Conservation (phyloP, 2,888 invertebrate genomes). For the Eilema griseolum region DNA sequence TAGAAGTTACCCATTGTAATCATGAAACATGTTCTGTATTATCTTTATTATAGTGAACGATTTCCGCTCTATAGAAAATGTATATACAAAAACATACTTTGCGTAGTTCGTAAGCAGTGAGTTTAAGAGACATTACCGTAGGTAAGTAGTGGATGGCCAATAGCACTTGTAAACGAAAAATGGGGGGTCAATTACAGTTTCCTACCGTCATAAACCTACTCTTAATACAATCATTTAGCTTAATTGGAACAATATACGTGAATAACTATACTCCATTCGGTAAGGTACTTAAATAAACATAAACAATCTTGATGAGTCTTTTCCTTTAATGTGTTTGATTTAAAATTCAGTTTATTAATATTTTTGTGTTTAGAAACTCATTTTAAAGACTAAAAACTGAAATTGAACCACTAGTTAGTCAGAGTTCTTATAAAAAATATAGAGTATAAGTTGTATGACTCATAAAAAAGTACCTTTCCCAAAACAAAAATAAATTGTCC, state of each 20-base stretch:
- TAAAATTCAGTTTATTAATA: no score
- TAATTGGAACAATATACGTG: background rate
- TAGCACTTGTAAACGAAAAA: background rate
- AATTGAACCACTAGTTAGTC: no score
- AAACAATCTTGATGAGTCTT: no score
- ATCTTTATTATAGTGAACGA: slow-evolving; percentile 17
- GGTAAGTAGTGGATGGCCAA: background rate
- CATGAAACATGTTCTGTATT: slow-evolving; percentile 19
- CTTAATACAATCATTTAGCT: background rate
- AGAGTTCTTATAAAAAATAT: no score
- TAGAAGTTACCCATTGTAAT: slow-evolving; percentile 27
- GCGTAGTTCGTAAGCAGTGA: background rate
- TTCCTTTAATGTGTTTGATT: no score
- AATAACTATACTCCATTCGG: no score
- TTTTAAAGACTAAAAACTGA: no score
- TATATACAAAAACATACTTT: background rate
- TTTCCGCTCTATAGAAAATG: slow-evolving; percentile 12
- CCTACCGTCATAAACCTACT: background rate
- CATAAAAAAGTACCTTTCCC: background rate
- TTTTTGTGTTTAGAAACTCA: no score
- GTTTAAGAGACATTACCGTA: background rate
- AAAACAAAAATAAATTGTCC: background rate
- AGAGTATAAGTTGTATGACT: background rate
- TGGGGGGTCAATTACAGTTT: background rate
- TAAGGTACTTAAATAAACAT: no score